A percentile compares a stretch with the other conserved stretches of the same genome.
Conservation (phyloP, 1,140 invertebrate species). For the Littorina saxatilis region DNA sequence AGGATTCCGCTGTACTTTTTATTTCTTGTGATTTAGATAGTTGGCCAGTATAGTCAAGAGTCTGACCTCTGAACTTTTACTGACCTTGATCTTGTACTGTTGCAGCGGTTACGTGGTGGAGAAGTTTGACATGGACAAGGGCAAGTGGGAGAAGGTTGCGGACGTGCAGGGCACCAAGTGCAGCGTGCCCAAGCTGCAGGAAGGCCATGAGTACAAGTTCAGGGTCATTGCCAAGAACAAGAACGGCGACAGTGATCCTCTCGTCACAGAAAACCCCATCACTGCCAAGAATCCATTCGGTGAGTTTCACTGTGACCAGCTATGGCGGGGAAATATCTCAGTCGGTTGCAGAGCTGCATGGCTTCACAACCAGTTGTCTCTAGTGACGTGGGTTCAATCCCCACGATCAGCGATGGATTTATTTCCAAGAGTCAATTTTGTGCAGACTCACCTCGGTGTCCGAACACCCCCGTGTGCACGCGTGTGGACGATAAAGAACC, state of each 20-base stretch:
- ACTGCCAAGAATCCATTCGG: constrained; percentile 96
- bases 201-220: constrained; percentile 92
- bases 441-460: no score
- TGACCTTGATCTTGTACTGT: no score
- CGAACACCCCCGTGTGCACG: no score
- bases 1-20: no score
- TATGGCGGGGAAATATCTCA: no score
- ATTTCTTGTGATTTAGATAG: no score
- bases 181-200: constrained; percentile 85
- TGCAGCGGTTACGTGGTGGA: constrained; percentile 94
- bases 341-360: no score
- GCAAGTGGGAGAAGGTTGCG: constrained; percentile 92
- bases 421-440: no score
- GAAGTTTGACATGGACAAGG: constrained; percentile 95
- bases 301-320: constrained; percentile 81
- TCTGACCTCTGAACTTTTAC: neutral
- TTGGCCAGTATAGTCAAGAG: neutral
- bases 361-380: no score
- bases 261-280: constrained; percentile 92
- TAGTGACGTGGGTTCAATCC: no score
- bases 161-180: constrained; percentile 59
- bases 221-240: constrained; percentile 95
- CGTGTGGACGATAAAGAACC: no score
- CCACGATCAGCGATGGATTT: no score
- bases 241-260: constrained; percentile 94